Conservation (phyloP, 2,797 vertebrate genomes). For the Microcaecilia unicolor region DNA sequence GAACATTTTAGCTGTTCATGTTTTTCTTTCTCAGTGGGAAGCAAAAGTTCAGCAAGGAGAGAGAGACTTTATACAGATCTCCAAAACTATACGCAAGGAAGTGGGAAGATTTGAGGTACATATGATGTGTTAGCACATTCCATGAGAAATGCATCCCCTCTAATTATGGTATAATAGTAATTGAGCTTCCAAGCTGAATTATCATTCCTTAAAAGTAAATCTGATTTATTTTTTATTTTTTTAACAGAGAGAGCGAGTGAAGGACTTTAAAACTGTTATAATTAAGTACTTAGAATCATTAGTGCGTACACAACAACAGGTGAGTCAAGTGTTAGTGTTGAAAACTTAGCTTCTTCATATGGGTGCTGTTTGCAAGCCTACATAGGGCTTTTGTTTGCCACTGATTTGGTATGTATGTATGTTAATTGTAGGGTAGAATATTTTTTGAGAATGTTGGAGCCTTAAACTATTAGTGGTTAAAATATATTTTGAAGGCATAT, state of each 20-base stretch:
- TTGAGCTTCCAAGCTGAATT: slow-evolving; percentile 13
- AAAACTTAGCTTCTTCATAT: too few species aligned
- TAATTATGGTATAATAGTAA: not conserved
- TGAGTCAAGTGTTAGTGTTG: slow-evolving; percentile 44
- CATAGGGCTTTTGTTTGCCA: too few species aligned
- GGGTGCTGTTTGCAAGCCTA: too few species aligned
- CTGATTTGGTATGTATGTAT: too few species aligned
- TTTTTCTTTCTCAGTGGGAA: slow-evolving; percentile 75
- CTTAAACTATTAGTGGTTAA: too few species aligned
- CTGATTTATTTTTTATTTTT: slow-evolving; percentile 15
- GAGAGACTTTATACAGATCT: slow-evolving; percentile 93
- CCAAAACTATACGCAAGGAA: slow-evolving; percentile 93
- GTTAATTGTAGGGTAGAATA: too few species aligned
- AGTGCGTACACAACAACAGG: slow-evolving; percentile 95
- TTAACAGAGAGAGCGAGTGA: slow-evolving; percentile 86
- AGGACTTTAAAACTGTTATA: slow-evolving; percentile 91
- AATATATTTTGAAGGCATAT: too few species aligned
- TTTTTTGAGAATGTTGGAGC: too few species aligned
- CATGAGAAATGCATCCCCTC: slow-evolving; percentile 6
- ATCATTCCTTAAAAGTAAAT: slow-evolving; percentile 14
- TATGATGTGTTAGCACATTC: slow-evolving; percentile 24
- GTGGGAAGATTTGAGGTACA: slow-evolving; percentile 89
- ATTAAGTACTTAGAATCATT: slow-evolving; percentile 93
- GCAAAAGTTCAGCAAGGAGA: slow-evolving; percentile 92
- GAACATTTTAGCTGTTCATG: slow-evolving; percentile 10